These are phyloP conservation scores for Sturnira hondurensis DNA, from an alignment of 2,113 vertebrate genomes.

Conservation along the genomic window DNA sequence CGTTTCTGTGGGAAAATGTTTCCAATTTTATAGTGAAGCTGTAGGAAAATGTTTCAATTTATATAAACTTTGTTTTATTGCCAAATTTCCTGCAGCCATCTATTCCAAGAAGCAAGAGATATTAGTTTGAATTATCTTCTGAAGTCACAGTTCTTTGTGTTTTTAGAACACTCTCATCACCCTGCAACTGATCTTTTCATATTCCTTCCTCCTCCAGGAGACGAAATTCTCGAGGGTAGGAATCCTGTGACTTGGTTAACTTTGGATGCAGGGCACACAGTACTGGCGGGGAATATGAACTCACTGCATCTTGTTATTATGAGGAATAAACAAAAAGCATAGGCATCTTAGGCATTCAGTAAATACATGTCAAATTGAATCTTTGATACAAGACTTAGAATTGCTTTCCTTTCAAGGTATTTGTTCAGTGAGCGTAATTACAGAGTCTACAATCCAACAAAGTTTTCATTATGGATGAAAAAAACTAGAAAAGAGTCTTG, in stretches of 20 bases:
- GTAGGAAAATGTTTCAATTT: slow-evolving; percentile 40
- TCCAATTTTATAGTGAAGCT: slow-evolving; percentile 24
- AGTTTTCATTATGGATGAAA: neutral
- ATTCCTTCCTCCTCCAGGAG: neutral
- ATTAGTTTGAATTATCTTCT: neutral
- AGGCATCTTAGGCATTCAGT: neutral
- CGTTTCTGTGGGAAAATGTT: slow-evolving; percentile 18
- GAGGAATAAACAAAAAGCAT: slow-evolving; percentile 30
- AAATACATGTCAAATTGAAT: slow-evolving; percentile 17
- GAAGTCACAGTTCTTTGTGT: neutral
- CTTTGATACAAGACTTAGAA: slow-evolving; percentile 19
- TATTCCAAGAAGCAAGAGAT: slow-evolving; percentile 24
- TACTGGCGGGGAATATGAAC: neutral
- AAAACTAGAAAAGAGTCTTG: neutral
- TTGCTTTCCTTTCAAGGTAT: slow-evolving; percentile 43
- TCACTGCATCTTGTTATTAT: neutral
- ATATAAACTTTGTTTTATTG: slow-evolving; percentile 48
- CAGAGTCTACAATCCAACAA: neutral
- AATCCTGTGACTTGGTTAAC: neutral
- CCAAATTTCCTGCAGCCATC: slow-evolving; percentile 18
- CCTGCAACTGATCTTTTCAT: neutral
- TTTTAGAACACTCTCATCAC: neutral
- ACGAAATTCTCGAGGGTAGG: neutral
- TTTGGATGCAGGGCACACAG: neutral
- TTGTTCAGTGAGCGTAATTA: slow-evolving; percentile 27